Evolutionary conservation across 2,113 vertebrate species (phyloP).

Genomic region (Takifugu bimaculatus): DNA sequence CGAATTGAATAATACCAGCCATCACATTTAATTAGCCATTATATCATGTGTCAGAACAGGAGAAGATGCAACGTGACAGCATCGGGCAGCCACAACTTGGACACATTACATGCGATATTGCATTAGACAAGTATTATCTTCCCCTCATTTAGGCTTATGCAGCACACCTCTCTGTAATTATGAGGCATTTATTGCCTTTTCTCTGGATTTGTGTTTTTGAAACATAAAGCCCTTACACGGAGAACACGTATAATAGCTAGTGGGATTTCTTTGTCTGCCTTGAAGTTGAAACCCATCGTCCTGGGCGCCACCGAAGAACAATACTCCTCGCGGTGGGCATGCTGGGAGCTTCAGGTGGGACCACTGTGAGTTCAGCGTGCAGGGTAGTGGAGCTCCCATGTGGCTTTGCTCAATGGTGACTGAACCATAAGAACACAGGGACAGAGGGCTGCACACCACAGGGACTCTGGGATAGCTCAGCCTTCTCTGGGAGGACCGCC

Average conservation of each 20-base stretch:
- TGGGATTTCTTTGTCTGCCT: background rate
- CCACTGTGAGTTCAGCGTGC: slow-evolving; percentile 22
- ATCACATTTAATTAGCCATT: slow-evolving; percentile 72
- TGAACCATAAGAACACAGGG: slow-evolving; percentile 67
- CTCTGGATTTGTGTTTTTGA: background rate
- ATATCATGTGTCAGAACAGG: slow-evolving; percentile 57
- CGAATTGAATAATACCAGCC: slow-evolving; percentile 75
- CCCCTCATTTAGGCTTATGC: slow-evolving; percentile 29
- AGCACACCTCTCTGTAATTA: slow-evolving; percentile 17
- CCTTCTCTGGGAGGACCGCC: slow-evolving; percentile 49
- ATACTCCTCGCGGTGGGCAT: slow-evolving; percentile 3
- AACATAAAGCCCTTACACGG: too few relatives aligned
- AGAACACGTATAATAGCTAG: too few relatives aligned
- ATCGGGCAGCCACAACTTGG: slow-evolving; percentile 25
- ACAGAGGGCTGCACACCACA: slow-evolving; percentile 57
- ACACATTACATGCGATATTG: slow-evolving; percentile 42
- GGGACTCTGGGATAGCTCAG: slow-evolving; percentile 61
- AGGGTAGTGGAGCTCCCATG: slow-evolving; percentile 54
- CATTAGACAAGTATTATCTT: slow-evolving; percentile 36
- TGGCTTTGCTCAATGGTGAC: slow-evolving; percentile 59
- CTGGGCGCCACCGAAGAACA: background rate
- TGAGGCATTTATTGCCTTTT: slow-evolving; percentile 9
- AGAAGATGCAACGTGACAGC: slow-evolving; percentile 48
- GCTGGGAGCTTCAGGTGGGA: slow-evolving; percentile 16
- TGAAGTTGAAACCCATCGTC: background rate